phyloP scores from a whole-genome alignment of 2,888 invertebrate species.

The Hecatera dysodea region DNA sequence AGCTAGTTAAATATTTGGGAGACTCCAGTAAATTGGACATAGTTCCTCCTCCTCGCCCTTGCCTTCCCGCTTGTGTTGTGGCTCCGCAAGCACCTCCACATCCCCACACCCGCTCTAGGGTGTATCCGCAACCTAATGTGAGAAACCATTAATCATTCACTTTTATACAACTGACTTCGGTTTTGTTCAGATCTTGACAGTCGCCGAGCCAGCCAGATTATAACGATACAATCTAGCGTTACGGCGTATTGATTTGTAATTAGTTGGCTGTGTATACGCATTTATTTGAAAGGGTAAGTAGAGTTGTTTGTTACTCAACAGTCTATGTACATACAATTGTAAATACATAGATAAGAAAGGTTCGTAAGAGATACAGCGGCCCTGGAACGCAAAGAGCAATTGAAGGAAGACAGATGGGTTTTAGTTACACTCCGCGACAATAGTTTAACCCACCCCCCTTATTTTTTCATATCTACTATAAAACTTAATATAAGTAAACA shows the following conservation, averaged over 20 bases:
- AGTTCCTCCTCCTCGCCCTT: no score
- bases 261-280: slow-evolving; percentile 33
- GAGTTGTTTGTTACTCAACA: neutral
- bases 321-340: neutral
- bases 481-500: no score
- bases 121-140: slow-evolving; percentile 81
- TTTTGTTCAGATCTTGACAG: slow-evolving; percentile 73
- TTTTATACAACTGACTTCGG: slow-evolving; percentile 85
- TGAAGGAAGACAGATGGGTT: no score
- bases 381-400: no score
- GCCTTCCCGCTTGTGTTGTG: slow-evolving; percentile 45
- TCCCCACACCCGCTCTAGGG: slow-evolving; percentile 71
- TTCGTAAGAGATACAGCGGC: no score
- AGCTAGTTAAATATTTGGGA: no score
- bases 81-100: slow-evolving; percentile 66
- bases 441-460: no score
- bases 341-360: neutral
- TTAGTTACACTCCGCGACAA: no score
- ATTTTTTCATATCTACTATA: no score
- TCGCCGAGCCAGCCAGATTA: slow-evolving; percentile 65
- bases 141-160: slow-evolving; percentile 87
- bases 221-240: slow-evolving; percentile 60
- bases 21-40: no score
- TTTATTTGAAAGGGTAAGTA: slow-evolving; percentile 13
- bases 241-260: slow-evolving; percentile 60